Evolutionary conservation across 2,888 invertebrate species (phyloP), one percentile per base, ranked within the genome.

Genomic region (Aporophyla nigra): DNA sequence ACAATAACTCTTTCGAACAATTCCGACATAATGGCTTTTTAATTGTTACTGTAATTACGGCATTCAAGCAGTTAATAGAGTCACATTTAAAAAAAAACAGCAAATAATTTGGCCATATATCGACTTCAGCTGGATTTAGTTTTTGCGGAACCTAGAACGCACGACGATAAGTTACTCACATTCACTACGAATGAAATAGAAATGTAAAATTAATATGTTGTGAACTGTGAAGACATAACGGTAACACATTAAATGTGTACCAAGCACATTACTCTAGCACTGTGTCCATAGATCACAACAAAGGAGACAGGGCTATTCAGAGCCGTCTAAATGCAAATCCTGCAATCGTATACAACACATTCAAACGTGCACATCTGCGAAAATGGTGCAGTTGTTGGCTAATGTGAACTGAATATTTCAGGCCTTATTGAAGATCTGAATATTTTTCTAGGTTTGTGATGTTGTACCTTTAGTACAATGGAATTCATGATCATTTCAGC

Each of bases 401-500:
- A 74, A 80, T 76, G 40, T 65, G 67, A 53, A 56, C 80, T 85
- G 61, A 71, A 85, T 74, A 82, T 74, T 85, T 83, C 68, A 83
- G 71, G 24, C 56, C 21, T 46, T 69, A 62, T 56, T 76, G 56
- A 80, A 72, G 51, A 67, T 40, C 49, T 76, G 63, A 66, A 71
- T 80, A 56, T 65, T 16, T 66, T 33, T 63, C 65, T 54, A 24
- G 59, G 24, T 76, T 21, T n/a, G 53, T 27, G 33, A 24, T 40
- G 51, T 14, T 33, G 21, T 43, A 19, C 19, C 21, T 59, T 51
- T 40, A 67, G n/a, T 61, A 33, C 21, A 19, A 19, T 19, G 19
- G 2, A 33, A 33, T 33, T 33, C 33, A 33, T 33, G 2, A 33
- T 33, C 33, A 33, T 33, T 33, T 33, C 33, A 33, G 33, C 33